A percentile compares a stretch with the other conserved stretches of the same genome.
Conservation (phyloP, 1,140 invertebrate species). For the Lethrus apterus region DNA sequence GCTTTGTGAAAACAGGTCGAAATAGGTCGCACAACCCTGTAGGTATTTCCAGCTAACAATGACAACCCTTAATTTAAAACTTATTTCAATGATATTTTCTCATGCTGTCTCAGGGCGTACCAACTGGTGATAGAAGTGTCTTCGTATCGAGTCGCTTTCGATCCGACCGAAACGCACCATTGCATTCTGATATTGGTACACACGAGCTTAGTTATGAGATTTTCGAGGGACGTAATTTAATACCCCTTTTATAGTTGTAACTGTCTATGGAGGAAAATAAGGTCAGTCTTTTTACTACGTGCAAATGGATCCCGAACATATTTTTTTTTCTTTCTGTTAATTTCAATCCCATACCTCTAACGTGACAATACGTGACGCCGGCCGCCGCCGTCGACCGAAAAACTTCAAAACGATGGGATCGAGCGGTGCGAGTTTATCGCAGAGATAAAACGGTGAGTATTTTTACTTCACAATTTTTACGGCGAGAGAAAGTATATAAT, state of each 20-base stretch:
- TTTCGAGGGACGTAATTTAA: constrained; percentile 30
- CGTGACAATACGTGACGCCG: too few species aligned
- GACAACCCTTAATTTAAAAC: constrained; percentile 33
- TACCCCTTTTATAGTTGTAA: constrained; percentile 29
- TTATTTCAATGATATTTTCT: constrained; percentile 32
- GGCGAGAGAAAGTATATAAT: too few species aligned
- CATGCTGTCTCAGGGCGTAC: constrained; percentile 20
- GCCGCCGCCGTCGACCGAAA: too few species aligned
- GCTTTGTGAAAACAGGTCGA: constrained; percentile 18
- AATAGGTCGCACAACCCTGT: constrained; percentile 26
- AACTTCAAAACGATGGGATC: too few species aligned
- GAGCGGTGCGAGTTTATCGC: too few species aligned
- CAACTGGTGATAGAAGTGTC: constrained; percentile 18
- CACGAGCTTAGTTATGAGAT: constrained; percentile 26
- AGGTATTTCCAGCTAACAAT: constrained; percentile 24
- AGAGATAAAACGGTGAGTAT: too few species aligned
- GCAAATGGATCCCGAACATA: constrained; percentile 13
- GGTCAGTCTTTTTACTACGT: constrained; percentile 25
- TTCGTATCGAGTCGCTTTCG: background rate
- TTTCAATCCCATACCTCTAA: too few species aligned
- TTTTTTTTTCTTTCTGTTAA: too few species aligned
- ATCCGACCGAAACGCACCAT: constrained; percentile 2
- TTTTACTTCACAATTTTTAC: too few species aligned
- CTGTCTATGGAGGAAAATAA: constrained; percentile 26
- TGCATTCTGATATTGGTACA: constrained; percentile 20